Base-by-base conservation (phyloP, 2,797 vertebrate genomes). In the Leuciscus waleckii region DNA sequence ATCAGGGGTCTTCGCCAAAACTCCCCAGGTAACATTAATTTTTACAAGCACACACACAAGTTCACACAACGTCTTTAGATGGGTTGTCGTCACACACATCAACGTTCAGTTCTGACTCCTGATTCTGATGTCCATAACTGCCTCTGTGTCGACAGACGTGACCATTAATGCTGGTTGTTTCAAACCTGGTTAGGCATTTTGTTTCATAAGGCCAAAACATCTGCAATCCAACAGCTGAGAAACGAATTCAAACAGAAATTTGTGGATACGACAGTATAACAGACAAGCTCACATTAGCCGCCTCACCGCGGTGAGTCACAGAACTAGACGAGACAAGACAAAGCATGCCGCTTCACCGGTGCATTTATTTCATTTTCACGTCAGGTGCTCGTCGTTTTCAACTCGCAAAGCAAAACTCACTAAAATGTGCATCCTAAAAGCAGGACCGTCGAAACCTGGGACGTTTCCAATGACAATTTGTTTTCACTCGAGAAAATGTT, bases 221-320 rank as follows among this genome's bases (percentile, higher is more conserved):
- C 63, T 75, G 78, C 65, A 70, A 43, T 76, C 51, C 56, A n/a
- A 81, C 63, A 39, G n/a, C 58, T 68, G 71, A 76, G 32, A 46
- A 75, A 74, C 35, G 5, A 73, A 74, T 56, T 29, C n/a, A 69
- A 80, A 79, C 8, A 21, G 13, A 80, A 84, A 43, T 13, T 26
- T 76, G 76, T 83, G 79, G 63, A 80, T 65, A 78, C 82, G 37
- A 82, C 79, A 87, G 54, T 84, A 83, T 70, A 87, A 84, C 63
- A 84, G 71, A 87, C 83, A 78, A 81, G 83, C 49, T 84, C 82
- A 87, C 86, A 68, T 87, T 49, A 69, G 82, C 86, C 54, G 76
- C 51, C 76, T 73, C 85, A 69, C 69, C 26, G n/a, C n/a, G 39
- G 70, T 67, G 65, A 81, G 54, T 87, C 71, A 78, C 74, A 73